A percentile compares a stretch with the other conserved stretches of the same genome.
These are phyloP conservation scores for Mobula hypostoma DNA, from an alignment of 2,113 vertebrate genomes.

Conservation along the genomic window DNA sequence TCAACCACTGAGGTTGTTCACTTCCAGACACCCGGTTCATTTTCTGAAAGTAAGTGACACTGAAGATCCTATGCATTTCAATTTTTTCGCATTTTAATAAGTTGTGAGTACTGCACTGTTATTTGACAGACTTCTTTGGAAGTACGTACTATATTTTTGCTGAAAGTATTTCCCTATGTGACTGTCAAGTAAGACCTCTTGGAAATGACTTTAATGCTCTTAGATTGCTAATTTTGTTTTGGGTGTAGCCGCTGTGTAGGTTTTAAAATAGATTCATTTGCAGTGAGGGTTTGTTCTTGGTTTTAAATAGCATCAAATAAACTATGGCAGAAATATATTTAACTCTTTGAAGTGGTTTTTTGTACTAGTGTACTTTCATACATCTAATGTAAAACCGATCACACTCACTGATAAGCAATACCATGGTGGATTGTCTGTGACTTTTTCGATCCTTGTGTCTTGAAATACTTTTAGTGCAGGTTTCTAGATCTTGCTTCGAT, in stretches of 20 bases:
- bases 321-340: not conserved
- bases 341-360: not conserved
- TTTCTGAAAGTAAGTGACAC: conserved; percentile 12
- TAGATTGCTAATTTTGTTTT: not conserved
- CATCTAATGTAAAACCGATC: not conserved
- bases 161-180: not conserved
- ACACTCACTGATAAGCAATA: not conserved
- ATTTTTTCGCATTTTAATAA: not conserved
- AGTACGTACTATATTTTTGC: too few species aligned
- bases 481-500: not conserved
- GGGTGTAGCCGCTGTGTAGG: too few species aligned
- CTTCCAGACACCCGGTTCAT: conserved; percentile 12
- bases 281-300: not conserved
- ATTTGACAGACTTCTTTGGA: not conserved
- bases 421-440: not conserved
- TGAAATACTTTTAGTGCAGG: not conserved
- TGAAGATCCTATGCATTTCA: not conserved
- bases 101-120: not conserved
- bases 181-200: not conserved
- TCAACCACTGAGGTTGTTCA: not conserved
- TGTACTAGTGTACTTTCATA: not conserved
- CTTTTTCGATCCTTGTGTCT: not conserved
- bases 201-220: not conserved
- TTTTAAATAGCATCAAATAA: not conserved
- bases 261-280: not conserved